Conservation (phyloP, 2,113 vertebrate genomes). For the Semicossyphus pulcher region DNA sequence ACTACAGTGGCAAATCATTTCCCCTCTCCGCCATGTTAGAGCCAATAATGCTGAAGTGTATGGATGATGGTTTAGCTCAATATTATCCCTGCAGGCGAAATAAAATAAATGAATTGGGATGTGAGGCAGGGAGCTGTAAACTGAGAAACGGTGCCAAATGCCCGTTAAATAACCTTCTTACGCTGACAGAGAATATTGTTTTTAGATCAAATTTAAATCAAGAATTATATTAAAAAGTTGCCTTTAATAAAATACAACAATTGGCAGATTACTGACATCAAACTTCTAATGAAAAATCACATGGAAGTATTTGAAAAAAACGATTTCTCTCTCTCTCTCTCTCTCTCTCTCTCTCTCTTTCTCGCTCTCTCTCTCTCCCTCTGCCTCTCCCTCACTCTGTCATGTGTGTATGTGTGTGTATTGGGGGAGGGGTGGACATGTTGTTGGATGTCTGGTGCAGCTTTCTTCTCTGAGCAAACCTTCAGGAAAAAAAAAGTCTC, state of each 20-base stretch:
- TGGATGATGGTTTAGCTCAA: slow-evolving; percentile 56
- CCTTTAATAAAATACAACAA: not conserved
- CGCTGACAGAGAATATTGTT: not conserved
- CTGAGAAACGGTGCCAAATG: slow-evolving; percentile 32
- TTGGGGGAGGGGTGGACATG: slow-evolving; percentile 58
- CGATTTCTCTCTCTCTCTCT: not conserved
- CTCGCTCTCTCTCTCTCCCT: not conserved
- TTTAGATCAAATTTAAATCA: not conserved
- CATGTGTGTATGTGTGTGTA: not conserved
- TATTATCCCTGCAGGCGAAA: slow-evolving; percentile 37
- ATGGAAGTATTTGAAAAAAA: slow-evolving; percentile 12
- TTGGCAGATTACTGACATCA: not conserved
- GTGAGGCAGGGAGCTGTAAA: slow-evolving; percentile 21
- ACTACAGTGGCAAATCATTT: slow-evolving; percentile 63
- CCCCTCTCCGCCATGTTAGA: slow-evolving; percentile 30
- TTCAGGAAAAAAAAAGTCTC: slow-evolving; percentile 70
- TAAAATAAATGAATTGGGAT: slow-evolving; percentile 47
- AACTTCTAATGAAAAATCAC: not conserved
- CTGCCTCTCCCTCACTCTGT: not conserved
- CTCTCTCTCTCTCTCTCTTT: not conserved
- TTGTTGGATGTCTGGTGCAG: slow-evolving; percentile 42
- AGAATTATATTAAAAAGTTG: not conserved
- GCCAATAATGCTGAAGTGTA: slow-evolving; percentile 48
- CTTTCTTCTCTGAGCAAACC: slow-evolving; percentile 24
- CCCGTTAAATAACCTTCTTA: slow-evolving; percentile 7